These are phyloP conservation scores for Cotesia chilonis DNA, from an alignment of 1,140 invertebrate species.

Conservation along the genomic window DNA sequence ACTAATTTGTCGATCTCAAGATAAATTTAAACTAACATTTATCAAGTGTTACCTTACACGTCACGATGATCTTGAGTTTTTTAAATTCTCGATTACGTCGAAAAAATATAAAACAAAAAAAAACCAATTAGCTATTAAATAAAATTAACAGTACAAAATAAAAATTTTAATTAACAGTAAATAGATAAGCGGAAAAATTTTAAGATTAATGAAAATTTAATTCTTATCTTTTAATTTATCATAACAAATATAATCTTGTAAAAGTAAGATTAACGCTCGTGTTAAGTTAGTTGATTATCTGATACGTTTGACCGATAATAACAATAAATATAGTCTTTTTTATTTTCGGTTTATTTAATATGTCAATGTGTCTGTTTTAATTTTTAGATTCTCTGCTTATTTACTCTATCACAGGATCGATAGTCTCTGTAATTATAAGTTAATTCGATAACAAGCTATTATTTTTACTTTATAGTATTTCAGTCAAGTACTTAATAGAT, in stretches of 20 bases:
- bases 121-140: too few species aligned
- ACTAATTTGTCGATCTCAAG: constrained; percentile 7
- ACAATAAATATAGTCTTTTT: neutral
- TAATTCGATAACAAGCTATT: too few species aligned
- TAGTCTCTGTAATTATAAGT: too few species aligned
- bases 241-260: constrained; percentile 49
- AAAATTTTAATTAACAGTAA: too few species aligned
- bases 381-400: too few species aligned
- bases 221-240: constrained; percentile 39
- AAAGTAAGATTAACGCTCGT: constrained; percentile 53
- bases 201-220: constrained; percentile 3
- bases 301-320: constrained; percentile 20
- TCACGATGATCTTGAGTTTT: constrained; percentile 15
- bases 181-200: too few species aligned
- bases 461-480: too few species aligned
- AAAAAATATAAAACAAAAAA: too few species aligned
- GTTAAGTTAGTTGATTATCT: constrained; percentile 29
- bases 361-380: too few species aligned
- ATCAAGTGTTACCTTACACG: constrained; percentile 18
- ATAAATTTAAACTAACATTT: constrained; percentile 24
- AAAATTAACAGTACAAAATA: too few species aligned
- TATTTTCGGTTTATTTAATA: too few species aligned
- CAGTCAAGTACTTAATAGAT: too few species aligned
- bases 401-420: neutral
- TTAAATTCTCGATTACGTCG: constrained; percentile 9